Evolutionary conservation across 2,888 invertebrate genomes (phyloP).

Genomic region (Himalopsyche kuldschensis): DNA sequence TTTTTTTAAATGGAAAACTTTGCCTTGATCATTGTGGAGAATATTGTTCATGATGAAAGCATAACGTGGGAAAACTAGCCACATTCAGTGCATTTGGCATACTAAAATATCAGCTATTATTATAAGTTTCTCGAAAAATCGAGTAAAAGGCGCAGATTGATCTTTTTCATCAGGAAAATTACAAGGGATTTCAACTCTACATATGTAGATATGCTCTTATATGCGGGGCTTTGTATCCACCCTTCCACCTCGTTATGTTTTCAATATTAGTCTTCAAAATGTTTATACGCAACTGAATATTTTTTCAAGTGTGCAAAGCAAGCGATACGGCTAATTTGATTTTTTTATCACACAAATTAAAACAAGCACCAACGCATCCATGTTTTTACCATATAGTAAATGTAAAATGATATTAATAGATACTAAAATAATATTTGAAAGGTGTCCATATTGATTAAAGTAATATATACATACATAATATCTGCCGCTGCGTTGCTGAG

Average conservation of each 20-base stretch:
- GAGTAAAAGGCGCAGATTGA: too few species aligned
- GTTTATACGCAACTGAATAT: not conserved
- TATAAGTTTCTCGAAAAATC: too few species aligned
- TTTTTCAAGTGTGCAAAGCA: too few species aligned
- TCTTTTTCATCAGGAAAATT: too few species aligned
- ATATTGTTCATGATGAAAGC: too few species aligned
- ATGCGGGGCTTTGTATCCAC: not conserved
- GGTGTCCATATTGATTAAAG: not conserved
- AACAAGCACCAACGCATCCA: not conserved
- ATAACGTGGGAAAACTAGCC: too few species aligned
- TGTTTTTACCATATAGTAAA: not conserved
- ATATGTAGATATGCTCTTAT: too few species aligned
- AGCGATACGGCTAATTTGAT: not conserved
- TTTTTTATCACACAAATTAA: not conserved
- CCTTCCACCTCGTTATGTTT: not conserved
- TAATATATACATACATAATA: not conserved
- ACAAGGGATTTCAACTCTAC: too few species aligned
- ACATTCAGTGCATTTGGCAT: too few species aligned
- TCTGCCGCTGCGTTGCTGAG: conserved; percentile 23
- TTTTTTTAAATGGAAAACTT: too few species aligned
- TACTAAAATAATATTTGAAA: not conserved
- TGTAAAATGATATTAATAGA: not conserved
- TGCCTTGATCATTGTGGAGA: too few species aligned
- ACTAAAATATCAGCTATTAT: too few species aligned
- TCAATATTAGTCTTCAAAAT: not conserved